These are phyloP conservation scores for Ctenopoma kingsleyae DNA, from an alignment of 2,797 vertebrate genomes.

Conservation along the genomic window DNA sequence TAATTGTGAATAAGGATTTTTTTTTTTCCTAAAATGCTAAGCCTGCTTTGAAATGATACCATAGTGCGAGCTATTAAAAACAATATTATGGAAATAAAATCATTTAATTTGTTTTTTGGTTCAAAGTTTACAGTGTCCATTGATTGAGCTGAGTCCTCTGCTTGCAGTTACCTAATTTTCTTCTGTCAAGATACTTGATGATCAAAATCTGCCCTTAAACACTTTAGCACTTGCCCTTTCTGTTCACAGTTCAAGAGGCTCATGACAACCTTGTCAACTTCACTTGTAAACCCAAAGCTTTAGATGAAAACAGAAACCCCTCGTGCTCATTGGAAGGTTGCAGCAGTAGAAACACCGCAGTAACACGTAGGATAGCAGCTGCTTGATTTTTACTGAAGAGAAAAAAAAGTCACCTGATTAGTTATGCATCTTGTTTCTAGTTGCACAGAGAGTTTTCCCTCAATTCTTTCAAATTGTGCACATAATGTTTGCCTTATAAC, in stretches of 20 bases:
- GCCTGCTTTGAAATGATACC: neutral
- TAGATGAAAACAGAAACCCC: conserved; percentile 52
- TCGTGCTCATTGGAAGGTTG: conserved; percentile 19
- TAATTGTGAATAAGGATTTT: conserved; percentile 2
- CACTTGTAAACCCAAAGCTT: conserved; percentile 44
- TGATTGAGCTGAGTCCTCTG: conserved; percentile 1
- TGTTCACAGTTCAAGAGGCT: conserved; percentile 62
- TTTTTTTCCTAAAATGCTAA: neutral
- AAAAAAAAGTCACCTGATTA: neutral
- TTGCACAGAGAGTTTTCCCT: conserved; percentile 17
- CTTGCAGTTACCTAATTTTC: conserved; percentile 45
- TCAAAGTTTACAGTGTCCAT: neutral
- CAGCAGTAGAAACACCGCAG: conserved; percentile 16
- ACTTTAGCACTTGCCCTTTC: conserved; percentile 62
- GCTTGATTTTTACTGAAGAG: neutral
- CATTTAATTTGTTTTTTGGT: conserved; percentile 13
- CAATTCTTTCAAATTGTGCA: conserved; percentile 7
- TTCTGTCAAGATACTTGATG: conserved; percentile 48
- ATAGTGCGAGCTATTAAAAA: neutral
- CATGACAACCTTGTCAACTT: conserved; percentile 54
- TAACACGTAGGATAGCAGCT: conserved; percentile 11
- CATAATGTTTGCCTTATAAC: conserved; percentile 40
- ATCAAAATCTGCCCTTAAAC: conserved; percentile 49
- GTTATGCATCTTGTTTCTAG: conserved; percentile 25
- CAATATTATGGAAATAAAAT: neutral